Percentiles rank a stretch among this genome's conserved stretches.
phyloP scores from a whole-genome alignment of 2,888 invertebrate genomes.

The Drosophila falleni region DNA sequence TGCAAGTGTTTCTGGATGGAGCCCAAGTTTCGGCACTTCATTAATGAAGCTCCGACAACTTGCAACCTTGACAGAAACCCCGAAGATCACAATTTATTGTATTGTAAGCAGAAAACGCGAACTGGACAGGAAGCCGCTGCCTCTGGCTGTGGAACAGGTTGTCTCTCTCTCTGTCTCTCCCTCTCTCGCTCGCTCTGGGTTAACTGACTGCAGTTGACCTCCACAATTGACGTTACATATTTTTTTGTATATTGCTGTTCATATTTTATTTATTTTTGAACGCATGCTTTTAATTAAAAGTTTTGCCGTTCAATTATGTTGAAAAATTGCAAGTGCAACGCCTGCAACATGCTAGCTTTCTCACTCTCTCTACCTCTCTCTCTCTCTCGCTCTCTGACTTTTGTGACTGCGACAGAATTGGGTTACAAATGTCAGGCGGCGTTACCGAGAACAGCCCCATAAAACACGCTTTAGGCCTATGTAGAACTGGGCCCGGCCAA shows the following conservation, averaged over 20 bases:
- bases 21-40: slow-evolving; percentile 80
- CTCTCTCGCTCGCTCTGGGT: slow-evolving; percentile 27
- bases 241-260: slow-evolving; percentile 19
- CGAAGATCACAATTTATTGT: slow-evolving; percentile 61
- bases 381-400: slow-evolving; percentile 1
- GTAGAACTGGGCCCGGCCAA: slow-evolving; percentile 71
- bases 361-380: slow-evolving; percentile 1
- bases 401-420: slow-evolving; percentile 74
- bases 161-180: slow-evolving; percentile 31
- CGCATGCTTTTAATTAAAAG: slow-evolving; percentile 68
- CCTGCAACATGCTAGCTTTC: slow-evolving; percentile 26
- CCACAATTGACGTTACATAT: slow-evolving; percentile 66
- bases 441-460: slow-evolving; percentile 51
- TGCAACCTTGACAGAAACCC: slow-evolving; percentile 69
- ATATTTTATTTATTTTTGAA: slow-evolving; percentile 49
- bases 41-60: slow-evolving; percentile 68
- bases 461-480: slow-evolving; percentile 62
- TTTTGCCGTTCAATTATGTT: slow-evolving; percentile 56
- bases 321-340: slow-evolving; percentile 63
- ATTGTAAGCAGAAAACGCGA: slow-evolving; percentile 54
- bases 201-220: slow-evolving; percentile 71
- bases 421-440: slow-evolving; percentile 75
- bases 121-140: slow-evolving; percentile 31
- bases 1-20: slow-evolving; percentile 58
- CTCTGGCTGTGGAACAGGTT: slow-evolving; percentile 68